A percentile compares a stretch with the other conserved stretches of the same genome.
phyloP scores from a whole-genome alignment of 2,113 vertebrate species.

The Tetraodon nigroviridis region DNA sequence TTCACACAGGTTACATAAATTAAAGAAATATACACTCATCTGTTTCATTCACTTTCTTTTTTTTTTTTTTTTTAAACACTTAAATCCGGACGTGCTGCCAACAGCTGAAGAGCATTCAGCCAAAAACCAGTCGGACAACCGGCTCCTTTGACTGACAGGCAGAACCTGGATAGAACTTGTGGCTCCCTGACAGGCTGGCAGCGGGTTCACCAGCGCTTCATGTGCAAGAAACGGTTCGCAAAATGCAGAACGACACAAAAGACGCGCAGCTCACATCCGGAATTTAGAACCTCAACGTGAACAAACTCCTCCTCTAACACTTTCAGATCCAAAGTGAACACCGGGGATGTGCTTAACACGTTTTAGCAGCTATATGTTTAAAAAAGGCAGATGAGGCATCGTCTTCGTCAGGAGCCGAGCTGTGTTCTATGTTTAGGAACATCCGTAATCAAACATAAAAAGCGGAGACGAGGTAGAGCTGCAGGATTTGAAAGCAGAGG shows the following conservation, averaged over 20 bases:
- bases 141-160: constrained; percentile 39
- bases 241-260: constrained; percentile 21
- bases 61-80: too few relatives aligned
- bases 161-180: constrained; percentile 17
- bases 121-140: constrained; percentile 38
- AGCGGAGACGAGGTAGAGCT: constrained; percentile 26
- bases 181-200: constrained; percentile 40
- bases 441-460: constrained; percentile 44
- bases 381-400: too few relatives aligned
- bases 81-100: too few relatives aligned
- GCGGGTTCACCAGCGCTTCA: constrained; percentile 37
- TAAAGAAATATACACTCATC: too few relatives aligned
- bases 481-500: constrained; percentile 45
- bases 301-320: background rate
- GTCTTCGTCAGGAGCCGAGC: constrained; percentile 2
- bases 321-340: constrained; percentile 6
- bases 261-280: constrained; percentile 9
- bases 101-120: too few relatives aligned
- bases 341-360: background rate
- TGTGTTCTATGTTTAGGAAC: constrained; percentile 42
- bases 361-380: background rate
- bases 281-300: background rate
- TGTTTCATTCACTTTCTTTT: too few relatives aligned
- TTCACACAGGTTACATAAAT: too few relatives aligned
- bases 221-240: constrained; percentile 34